phyloP scores from a whole-genome alignment of 2,888 invertebrate species.

The Syritta pipiens region DNA sequence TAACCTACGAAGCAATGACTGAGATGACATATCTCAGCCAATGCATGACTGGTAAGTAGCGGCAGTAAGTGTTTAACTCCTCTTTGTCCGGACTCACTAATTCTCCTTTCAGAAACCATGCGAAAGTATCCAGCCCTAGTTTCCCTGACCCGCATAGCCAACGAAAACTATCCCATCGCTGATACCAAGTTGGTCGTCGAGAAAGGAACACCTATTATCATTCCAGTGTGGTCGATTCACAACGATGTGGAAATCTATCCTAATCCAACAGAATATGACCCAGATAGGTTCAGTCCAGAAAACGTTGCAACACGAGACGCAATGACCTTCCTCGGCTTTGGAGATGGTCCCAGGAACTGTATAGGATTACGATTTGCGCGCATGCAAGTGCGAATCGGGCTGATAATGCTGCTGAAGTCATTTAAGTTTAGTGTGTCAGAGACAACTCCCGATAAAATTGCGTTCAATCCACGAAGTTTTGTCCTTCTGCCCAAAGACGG shows the following conservation, averaged over 20 bases:
- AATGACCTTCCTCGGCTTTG: slow-evolving; percentile 77
- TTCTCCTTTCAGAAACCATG: slow-evolving; percentile 77
- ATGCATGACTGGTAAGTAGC: slow-evolving; percentile 78
- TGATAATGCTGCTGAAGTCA: slow-evolving; percentile 72
- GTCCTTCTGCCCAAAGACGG: slow-evolving; percentile 48
- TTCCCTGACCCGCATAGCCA: slow-evolving; percentile 75
- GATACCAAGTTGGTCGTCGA: slow-evolving; percentile 73
- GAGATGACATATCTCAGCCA: slow-evolving; percentile 80
- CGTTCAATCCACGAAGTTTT: slow-evolving; percentile 44
- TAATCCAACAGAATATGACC: slow-evolving; percentile 78
- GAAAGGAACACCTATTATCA: slow-evolving; percentile 74
- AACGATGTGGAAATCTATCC: slow-evolving; percentile 79
- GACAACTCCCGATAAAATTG: slow-evolving; percentile 66
- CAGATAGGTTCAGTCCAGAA: slow-evolving; percentile 78
- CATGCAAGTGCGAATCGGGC: slow-evolving; percentile 74
- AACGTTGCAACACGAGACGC: slow-evolving; percentile 73
- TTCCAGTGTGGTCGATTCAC: slow-evolving; percentile 78
- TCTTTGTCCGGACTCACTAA: neutral
- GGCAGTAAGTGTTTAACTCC: neutral
- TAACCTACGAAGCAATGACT: slow-evolving; percentile 79
- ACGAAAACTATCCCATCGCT: slow-evolving; percentile 75
- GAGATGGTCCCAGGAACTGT: slow-evolving; percentile 76
- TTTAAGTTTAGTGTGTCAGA: slow-evolving; percentile 70
- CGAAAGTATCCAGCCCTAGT: slow-evolving; percentile 79
- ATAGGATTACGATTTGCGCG: slow-evolving; percentile 75